phyloP scores from a whole-genome alignment of 2,113 vertebrate species.

The Tangachromis dhanisi region DNA sequence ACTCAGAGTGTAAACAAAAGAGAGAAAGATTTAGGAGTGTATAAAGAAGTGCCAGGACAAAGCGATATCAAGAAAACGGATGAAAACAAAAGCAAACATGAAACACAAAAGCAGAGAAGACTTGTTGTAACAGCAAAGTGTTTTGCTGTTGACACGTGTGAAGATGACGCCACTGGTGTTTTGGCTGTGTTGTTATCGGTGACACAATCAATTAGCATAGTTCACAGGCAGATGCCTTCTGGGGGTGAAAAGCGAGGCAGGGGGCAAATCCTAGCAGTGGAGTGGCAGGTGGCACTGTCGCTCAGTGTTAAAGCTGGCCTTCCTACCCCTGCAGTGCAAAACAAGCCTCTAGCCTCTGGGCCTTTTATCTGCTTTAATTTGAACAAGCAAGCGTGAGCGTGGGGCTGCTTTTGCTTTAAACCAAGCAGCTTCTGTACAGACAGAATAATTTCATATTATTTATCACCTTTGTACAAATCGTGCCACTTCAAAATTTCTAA shows the following conservation, averaged over 20 bases:
- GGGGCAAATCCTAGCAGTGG: constrained; percentile 40
- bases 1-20: background rate
- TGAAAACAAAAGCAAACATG: background rate
- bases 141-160: constrained; percentile 44
- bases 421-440: background rate
- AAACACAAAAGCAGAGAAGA: background rate
- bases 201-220: constrained; percentile 54
- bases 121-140: background rate
- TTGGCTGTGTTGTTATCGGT: constrained; percentile 41
- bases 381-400: background rate
- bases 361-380: constrained; percentile 20
- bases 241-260: constrained; percentile 29
- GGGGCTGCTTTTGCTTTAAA: background rate
- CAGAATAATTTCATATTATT: background rate
- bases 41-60: background rate
- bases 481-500: background rate
- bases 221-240: constrained; percentile 36
- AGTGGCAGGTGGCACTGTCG: constrained; percentile 59
- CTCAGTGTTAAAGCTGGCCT: constrained; percentile 39
- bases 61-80: background rate
- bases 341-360: constrained; percentile 8
- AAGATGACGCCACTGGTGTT: constrained; percentile 20
- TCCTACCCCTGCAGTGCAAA: constrained; percentile 17
- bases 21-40: background rate
- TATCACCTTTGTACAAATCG: background rate